These are phyloP conservation scores for Conistra vaccinii DNA, from an alignment of 2,888 invertebrate genomes.

Conservation along the genomic window DNA sequence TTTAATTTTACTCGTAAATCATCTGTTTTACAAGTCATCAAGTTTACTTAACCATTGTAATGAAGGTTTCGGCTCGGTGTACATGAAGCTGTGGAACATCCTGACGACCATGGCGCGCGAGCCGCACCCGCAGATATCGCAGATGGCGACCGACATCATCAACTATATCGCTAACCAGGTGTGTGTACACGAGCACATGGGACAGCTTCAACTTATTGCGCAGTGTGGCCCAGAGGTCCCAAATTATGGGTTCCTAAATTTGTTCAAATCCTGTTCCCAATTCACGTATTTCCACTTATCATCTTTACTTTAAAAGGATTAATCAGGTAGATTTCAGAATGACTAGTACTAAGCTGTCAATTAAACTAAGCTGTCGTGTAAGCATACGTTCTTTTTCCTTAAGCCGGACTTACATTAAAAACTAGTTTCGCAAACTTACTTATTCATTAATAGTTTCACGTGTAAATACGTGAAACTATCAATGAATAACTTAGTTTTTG, in stretches of 20 bases:
- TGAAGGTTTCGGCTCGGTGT: slow-evolving; percentile 93
- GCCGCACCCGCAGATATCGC: slow-evolving; percentile 96
- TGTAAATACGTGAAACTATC: too few species aligned
- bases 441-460: too few species aligned
- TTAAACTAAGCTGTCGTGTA: not conserved
- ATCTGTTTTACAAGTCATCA: not conserved
- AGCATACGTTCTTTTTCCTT: not conserved
- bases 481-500: too few species aligned
- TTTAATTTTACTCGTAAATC: not conserved
- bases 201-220: not conserved
- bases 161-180: slow-evolving; percentile 95
- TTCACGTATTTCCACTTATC: not conserved
- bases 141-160: slow-evolving; percentile 95
- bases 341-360: not conserved
- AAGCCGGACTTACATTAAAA: too few species aligned
- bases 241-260: not conserved
- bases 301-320: not conserved
- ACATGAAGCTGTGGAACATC: slow-evolving; percentile 97
- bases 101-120: slow-evolving; percentile 95
- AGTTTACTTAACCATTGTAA: not conserved
- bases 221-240: not conserved
- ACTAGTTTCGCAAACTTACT: too few species aligned
- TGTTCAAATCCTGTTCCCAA: not conserved
- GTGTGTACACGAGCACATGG: slow-evolving; percentile 32
- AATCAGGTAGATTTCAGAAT: not conserved